Percentiles rank a stretch among this genome's conserved stretches.
Evolutionary conservation across 2,888 invertebrate species (phyloP).

Genomic region (Drosophila infuscata): DNA sequence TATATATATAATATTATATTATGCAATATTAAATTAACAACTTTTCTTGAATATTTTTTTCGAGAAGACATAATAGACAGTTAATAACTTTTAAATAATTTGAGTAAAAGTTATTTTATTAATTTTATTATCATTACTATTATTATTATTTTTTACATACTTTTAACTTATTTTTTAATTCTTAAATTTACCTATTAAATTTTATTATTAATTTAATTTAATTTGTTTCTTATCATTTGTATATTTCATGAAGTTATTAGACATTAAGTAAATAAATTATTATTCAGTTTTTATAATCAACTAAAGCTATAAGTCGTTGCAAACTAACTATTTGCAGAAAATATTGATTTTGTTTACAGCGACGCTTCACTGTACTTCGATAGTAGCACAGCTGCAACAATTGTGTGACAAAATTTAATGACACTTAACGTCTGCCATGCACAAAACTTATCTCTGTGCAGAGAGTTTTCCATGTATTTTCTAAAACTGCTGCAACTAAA

Average conservation of each 20-base stretch:
- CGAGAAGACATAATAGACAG: background rate
- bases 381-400: conserved; percentile 43
- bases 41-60: too few species aligned
- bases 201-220: background rate
- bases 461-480: conserved; percentile 54
- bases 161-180: background rate
- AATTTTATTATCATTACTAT: background rate
- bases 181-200: background rate
- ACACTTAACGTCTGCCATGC: conserved; percentile 61
- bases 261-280: background rate
- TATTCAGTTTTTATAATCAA: background rate
- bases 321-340: background rate
- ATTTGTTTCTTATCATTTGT: background rate
- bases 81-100: background rate
- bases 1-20: too few species aligned
- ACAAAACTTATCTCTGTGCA: conserved; percentile 51
- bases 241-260: background rate
- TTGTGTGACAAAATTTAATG: conserved; percentile 64
- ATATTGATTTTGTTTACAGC: conserved; percentile 4
- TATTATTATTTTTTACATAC: background rate
- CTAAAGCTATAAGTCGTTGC: background rate
- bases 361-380: conserved; percentile 22
- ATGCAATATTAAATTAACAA: too few species aligned
- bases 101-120: background rate
- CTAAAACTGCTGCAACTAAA: conserved; percentile 52